Evolutionary conservation across 1,140 invertebrate genomes (phyloP).

Genomic region (Antheraea pernyi): DNA sequence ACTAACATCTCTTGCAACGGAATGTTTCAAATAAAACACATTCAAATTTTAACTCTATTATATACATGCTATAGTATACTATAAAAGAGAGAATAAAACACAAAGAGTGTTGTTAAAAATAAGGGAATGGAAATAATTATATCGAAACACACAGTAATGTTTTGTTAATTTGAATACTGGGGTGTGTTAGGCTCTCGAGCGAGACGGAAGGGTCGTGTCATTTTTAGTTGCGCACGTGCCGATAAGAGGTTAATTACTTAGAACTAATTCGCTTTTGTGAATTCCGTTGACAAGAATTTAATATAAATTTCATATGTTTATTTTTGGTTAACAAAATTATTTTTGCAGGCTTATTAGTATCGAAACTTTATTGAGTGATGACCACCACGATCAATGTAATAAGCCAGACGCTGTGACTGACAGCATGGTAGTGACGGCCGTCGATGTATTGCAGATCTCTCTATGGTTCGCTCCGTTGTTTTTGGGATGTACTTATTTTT

Average conservation of each 20-base stretch:
- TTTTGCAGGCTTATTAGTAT: no score
- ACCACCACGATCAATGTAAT: no score
- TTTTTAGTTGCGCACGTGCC: slow-evolving; percentile 56
- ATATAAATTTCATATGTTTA: background rate
- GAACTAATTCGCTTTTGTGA: slow-evolving; percentile 60
- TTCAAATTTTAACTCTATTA: slow-evolving; percentile 24
- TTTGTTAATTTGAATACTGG: slow-evolving; percentile 75
- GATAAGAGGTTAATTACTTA: slow-evolving; percentile 69
- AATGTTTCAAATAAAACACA: slow-evolving; percentile 16
- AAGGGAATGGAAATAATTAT: slow-evolving; percentile 67
- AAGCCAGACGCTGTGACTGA: no score
- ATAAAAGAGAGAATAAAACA: background rate
- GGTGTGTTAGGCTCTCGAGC: slow-evolving; percentile 35
- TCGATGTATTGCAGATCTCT: no score
- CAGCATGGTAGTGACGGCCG: no score
- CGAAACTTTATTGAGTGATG: no score
- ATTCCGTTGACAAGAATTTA: background rate
- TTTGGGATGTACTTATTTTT: no score
- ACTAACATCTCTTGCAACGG: slow-evolving; percentile 25
- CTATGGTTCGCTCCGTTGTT: no score
- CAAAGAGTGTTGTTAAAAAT: slow-evolving; percentile 32
- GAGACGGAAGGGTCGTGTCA: slow-evolving; percentile 26
- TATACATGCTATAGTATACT: slow-evolving; percentile 12
- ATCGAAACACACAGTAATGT: slow-evolving; percentile 68
- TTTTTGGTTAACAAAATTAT: background rate